These are phyloP conservation scores for Panonychus citri DNA, from an alignment of 1,140 invertebrate species.

Conservation along the genomic window DNA sequence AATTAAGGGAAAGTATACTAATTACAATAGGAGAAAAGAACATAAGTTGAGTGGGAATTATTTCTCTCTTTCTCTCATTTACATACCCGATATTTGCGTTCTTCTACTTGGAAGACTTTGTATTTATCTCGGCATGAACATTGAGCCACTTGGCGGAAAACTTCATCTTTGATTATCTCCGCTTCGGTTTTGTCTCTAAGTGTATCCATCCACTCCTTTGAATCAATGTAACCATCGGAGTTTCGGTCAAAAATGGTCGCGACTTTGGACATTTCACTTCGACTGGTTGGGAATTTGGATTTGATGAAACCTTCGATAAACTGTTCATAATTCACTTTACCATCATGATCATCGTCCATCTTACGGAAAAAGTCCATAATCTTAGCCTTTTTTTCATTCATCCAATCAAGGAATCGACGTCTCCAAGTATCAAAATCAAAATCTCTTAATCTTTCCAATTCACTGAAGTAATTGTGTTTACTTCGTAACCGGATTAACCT, in stretches of 20 bases:
- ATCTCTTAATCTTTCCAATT: conserved; percentile 68
- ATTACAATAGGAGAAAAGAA: too few relatives aligned
- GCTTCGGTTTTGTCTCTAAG: conserved; percentile 63
- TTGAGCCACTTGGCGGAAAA: conserved; percentile 64
- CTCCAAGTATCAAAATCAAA: conserved; percentile 99
- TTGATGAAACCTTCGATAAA: conserved; percentile 96
- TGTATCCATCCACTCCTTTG: conserved; percentile 95
- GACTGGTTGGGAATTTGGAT: conserved; percentile 91
- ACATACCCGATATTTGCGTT: conserved; percentile 88
- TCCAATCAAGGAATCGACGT: conserved; percentile 90
- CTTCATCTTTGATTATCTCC: conserved; percentile 91
- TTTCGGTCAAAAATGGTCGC: conserved; percentile 92
- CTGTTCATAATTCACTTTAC: conserved; percentile 75
- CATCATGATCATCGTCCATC: conserved; percentile 93
- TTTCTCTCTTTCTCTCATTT: not conserved
- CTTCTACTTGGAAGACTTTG: conserved; percentile 90
- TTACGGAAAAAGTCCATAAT: conserved; percentile 92
- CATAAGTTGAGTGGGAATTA: not conserved
- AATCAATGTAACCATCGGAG: conserved; percentile 77
- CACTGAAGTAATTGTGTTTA: conserved; percentile 35
- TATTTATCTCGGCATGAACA: conserved; percentile 94
- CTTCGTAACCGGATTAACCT: conserved; percentile 73
- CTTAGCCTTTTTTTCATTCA: conserved; percentile 96
- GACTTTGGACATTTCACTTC: conserved; percentile 90
- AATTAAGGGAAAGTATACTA: too few relatives aligned